Conservation (phyloP, 2,888 invertebrate species). For the Eupeodes latifasciatus region DNA sequence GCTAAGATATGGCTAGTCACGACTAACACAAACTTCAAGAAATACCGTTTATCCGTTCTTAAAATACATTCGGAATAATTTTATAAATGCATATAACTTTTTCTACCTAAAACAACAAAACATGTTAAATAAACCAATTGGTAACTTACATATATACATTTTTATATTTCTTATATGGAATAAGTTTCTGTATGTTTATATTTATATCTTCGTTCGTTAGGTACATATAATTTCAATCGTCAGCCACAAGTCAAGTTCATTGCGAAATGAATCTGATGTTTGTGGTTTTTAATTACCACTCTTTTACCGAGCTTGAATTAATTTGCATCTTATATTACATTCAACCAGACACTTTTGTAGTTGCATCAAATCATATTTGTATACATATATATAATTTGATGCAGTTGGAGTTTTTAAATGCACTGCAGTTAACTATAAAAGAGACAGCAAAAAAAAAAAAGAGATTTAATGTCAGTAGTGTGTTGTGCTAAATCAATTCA, state of each 20-base stretch:
- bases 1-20: no score
- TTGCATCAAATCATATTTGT: conserved; percentile 61
- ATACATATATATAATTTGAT: neutral
- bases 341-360: conserved; percentile 7
- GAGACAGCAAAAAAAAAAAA: no score
- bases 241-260: conserved; percentile 74
- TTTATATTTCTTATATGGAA: neutral
- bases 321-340: conserved; percentile 61
- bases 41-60: no score
- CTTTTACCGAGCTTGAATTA: conserved; percentile 54
- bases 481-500: conserved; percentile 64
- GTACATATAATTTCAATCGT: neutral
- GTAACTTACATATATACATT: neutral
- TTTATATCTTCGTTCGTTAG: no score
- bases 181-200: neutral
- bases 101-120: neutral
- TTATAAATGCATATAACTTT: neutral
- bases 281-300: conserved; percentile 71
- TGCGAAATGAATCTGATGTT: conserved; percentile 69
- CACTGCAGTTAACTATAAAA: neutral
- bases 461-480: neutral
- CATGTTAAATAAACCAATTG: neutral
- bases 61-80: no score
- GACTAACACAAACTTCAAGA: no score
- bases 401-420: neutral